Conservation (phyloP, 2,797 vertebrate genomes). For the Hafferia zeledoni region DNA sequence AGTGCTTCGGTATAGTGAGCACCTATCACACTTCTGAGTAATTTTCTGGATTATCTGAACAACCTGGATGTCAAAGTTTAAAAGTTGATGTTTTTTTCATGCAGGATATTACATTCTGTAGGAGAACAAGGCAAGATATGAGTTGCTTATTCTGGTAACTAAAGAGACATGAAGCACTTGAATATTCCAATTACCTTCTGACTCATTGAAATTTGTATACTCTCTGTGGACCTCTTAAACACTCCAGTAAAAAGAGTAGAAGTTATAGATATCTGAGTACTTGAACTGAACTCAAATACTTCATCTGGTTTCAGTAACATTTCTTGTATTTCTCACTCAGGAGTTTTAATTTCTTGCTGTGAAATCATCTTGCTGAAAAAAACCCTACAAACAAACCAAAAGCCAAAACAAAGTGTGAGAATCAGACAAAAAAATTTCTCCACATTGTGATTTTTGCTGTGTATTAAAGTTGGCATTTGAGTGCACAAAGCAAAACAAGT, state of each 20-base stretch:
- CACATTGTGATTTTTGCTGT: background rate
- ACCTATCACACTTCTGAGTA: background rate
- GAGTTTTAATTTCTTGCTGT: background rate
- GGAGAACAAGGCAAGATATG: background rate
- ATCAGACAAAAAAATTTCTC: background rate
- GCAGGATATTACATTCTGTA: background rate
- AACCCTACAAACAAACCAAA: background rate
- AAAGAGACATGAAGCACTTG: background rate
- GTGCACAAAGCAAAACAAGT: background rate
- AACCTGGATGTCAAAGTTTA: background rate
- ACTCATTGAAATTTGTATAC: background rate
- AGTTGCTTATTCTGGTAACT: background rate
- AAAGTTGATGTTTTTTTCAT: background rate
- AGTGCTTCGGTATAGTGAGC: background rate
- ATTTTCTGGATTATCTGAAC: background rate
- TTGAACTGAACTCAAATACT: background rate
- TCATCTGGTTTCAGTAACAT: slow-evolving; percentile 3
- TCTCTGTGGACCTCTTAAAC: slow-evolving; percentile 11
- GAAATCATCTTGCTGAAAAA: background rate
- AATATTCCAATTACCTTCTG: slow-evolving; percentile 5
- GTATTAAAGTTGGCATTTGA: background rate
- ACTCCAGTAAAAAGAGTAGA: background rate
- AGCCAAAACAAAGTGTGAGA: background rate
- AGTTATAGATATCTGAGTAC: background rate
- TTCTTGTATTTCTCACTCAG: background rate